Evolutionary conservation across 1,140 invertebrate species (phyloP).

Genomic region (Pogonomyrmex barbatus): DNA sequence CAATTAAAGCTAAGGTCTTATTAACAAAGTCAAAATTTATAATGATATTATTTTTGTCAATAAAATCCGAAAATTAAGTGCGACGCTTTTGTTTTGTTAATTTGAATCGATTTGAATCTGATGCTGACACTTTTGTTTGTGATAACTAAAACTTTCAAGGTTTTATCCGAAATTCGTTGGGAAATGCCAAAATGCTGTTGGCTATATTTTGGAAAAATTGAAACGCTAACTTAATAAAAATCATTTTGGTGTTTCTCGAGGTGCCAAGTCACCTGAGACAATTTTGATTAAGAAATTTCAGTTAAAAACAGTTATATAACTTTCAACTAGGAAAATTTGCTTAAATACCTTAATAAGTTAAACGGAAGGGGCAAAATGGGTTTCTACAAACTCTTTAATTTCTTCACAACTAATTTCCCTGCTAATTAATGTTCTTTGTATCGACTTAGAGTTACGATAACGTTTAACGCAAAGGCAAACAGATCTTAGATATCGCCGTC

Average conservation of each 20-base stretch:
- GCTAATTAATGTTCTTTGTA: neutral
- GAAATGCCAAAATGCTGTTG: neutral
- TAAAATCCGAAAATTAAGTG: neutral
- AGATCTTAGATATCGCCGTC: neutral
- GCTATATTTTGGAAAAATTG: neutral
- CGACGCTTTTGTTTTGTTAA: neutral
- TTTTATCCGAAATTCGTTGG: neutral
- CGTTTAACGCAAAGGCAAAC: neutral
- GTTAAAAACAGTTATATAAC: slow-evolving; percentile 13
- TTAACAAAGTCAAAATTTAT: neutral
- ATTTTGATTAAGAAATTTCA: slow-evolving; percentile 11
- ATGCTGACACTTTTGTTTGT: neutral
- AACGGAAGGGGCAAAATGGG: neutral
- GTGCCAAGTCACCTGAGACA: neutral
- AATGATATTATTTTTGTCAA: neutral
- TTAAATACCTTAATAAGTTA: slow-evolving; percentile 17
- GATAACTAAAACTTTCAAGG: neutral
- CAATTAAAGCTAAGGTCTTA: neutral
- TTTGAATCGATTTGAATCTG: neutral
- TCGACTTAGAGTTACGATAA: neutral
- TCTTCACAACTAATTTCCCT: neutral
- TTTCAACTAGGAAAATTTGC: slow-evolving; percentile 30
- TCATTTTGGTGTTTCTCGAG: neutral
- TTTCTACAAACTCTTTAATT: slow-evolving; percentile 25
- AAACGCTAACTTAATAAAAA: neutral